Base-by-base conservation (phyloP, 2,113 vertebrate species). In the Megaceryle torquata region DNA sequence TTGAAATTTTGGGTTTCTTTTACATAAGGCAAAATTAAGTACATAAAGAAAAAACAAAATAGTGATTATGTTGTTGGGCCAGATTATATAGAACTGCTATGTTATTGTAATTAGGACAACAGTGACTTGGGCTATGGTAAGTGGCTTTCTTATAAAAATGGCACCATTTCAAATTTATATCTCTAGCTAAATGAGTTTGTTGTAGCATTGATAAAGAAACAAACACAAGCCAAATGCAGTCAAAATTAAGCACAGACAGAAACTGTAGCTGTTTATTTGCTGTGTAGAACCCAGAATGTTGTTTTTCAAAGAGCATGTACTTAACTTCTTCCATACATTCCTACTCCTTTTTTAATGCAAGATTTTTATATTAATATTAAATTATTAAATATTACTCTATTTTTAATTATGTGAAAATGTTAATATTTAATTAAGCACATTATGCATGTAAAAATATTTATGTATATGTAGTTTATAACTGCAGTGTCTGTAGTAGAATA, bases 91-190 rank as follows among this genome's bases (percentile, higher is more conserved):
- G 94, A 97, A 94, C 92, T 72, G 80, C 78, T 97, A 81, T 96
- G 95, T 98, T 97, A 97, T 96, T 97, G 95, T 96, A 98, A 98
- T 97, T 97, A 97, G 96, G 95, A 96, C 97, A 96, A 92, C 87
- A 95, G 92, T 94, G 88, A 92, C 95, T 97, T 96, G 95, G 91
- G 91, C 90, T 96, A 97, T 95, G 97, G 97, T 95, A 90, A 91
- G 37, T 93, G 96, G 67, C 96, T 98, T 98, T 97, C 96, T 97
- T 96, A 86, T 95, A 95, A 94, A 98, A 97, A 96, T 98, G 96
- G 97, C 97, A 96, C 88, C 41, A 74, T 96, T 97, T 98, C 97
- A 98, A 96, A 97, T 97, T 96, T 95, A 95, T 96, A 91, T 97
- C 97, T 93, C 93, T 84, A 81, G 90, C 95, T 98, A 97, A 98